These are phyloP conservation scores for Pyrochroa serraticornis DNA, from an alignment of 2,888 invertebrate species.

Conservation along the genomic window DNA sequence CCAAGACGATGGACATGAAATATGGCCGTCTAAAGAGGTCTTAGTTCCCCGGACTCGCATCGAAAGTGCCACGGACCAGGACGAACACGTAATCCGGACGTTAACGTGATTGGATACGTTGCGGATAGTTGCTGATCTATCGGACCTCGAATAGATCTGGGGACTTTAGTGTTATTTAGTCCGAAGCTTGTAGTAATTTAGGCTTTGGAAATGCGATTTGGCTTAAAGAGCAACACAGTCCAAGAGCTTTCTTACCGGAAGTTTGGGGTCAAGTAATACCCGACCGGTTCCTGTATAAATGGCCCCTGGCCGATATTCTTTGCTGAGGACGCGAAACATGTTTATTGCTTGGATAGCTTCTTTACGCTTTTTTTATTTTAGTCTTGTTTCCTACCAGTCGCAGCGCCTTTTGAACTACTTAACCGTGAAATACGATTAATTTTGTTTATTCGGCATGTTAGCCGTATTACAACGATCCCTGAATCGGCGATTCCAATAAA, in stretches of 20 bases:
- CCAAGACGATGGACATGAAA: slow-evolving; percentile 23
- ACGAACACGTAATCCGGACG: slow-evolving; percentile 41
- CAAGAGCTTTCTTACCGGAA: background rate
- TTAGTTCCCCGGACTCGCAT: slow-evolving; percentile 3
- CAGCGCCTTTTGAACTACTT: slow-evolving; percentile 15
- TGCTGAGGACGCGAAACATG: slow-evolving; percentile 13
- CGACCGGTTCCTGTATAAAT: slow-evolving; percentile 1
- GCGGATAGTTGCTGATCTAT: slow-evolving; percentile 45
- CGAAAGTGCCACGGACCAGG: slow-evolving; percentile 12
- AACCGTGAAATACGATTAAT: slow-evolving; percentile 29
- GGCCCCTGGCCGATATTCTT: slow-evolving; percentile 9
- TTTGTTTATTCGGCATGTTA: slow-evolving; percentile 18
- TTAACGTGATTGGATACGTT: slow-evolving; percentile 47
- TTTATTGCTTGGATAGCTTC: slow-evolving; percentile 19
- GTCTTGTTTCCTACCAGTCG: slow-evolving; percentile 4
- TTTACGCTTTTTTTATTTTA: slow-evolving; percentile 14
- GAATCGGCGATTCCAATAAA: too few relatives aligned
- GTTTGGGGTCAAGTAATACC: slow-evolving; percentile 1
- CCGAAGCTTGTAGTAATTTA: slow-evolving; percentile 42
- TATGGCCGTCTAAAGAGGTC: slow-evolving; percentile 24
- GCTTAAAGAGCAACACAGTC: slow-evolving; percentile 28
- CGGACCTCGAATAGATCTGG: slow-evolving; percentile 40
- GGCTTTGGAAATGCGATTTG: slow-evolving; percentile 40
- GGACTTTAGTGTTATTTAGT: slow-evolving; percentile 44
- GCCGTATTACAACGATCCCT: too few relatives aligned